Evolutionary conservation across 2,888 invertebrate genomes (phyloP).

Genomic region (Caenorhabditis panamensis): DNA sequence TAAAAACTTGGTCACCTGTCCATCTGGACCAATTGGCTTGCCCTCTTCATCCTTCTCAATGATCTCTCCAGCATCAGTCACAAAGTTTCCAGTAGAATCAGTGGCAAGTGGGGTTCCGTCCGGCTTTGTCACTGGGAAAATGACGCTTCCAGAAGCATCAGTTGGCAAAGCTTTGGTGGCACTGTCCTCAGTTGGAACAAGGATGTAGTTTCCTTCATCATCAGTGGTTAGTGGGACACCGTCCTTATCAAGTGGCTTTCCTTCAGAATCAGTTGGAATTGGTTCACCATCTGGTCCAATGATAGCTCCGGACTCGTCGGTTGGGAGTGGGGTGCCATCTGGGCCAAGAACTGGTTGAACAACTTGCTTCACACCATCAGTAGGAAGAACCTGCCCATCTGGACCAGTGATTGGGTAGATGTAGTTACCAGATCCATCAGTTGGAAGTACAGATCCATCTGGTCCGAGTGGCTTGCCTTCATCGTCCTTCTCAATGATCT

Average conservation of each 20-base stretch:
- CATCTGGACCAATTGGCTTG: slow-evolving; percentile 63
- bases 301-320: slow-evolving; percentile 52
- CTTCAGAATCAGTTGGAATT: slow-evolving; percentile 24
- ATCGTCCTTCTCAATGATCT: slow-evolving; percentile 54
- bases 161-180: slow-evolving; percentile 39
- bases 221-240: slow-evolving; percentile 58
- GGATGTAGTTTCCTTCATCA: slow-evolving; percentile 33
- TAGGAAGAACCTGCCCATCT: slow-evolving; percentile 50
- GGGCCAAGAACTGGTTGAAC: slow-evolving; percentile 29
- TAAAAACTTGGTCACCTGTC: slow-evolving; percentile 2
- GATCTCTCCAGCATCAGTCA: slow-evolving; percentile 61
- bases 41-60: slow-evolving; percentile 53
- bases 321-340: slow-evolving; percentile 45
- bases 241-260: slow-evolving; percentile 48
- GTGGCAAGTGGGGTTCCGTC: slow-evolving; percentile 58
- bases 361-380: slow-evolving; percentile 40
- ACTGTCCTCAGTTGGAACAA: slow-evolving; percentile 21
- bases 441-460: slow-evolving; percentile 52
- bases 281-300: slow-evolving; percentile 60
- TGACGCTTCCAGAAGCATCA: slow-evolving; percentile 57
- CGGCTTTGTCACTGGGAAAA: slow-evolving; percentile 46
- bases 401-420: slow-evolving; percentile 59
- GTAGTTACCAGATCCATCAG: slow-evolving; percentile 47
- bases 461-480: slow-evolving; percentile 53
- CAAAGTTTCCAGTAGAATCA: slow-evolving; percentile 33